Evolutionary conservation across 2,888 invertebrate genomes (phyloP), one percentile per base, ranked within the genome.

Genomic region (Lordiphosa andalusiaca): DNA sequence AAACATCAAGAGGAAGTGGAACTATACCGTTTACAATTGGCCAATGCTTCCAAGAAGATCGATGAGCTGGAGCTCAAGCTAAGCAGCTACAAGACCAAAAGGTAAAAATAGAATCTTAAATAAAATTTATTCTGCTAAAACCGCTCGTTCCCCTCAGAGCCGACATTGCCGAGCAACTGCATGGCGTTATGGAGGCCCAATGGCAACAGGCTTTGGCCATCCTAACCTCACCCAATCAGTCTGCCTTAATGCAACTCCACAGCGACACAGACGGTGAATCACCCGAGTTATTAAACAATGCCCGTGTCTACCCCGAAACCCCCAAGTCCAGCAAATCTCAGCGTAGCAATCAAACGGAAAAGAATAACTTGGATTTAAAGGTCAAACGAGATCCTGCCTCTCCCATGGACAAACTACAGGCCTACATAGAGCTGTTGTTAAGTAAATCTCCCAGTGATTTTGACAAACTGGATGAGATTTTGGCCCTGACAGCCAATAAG

Each of bases 1-100:
- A 95, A 95, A 77, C 95, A 95, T 67, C 92, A 90, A 73, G 95
- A 95, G 87, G 95, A 96, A 87, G 92, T 94, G 3, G 93, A 93
- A 66, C 84, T 95, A n/a, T 93, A 92, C 84, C 91, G 94, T 39
- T 89, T 95, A 53, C 94, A 94, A 77, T 87, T 95, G 23, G 92
- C 93, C 0, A 94, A 95, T 86, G 91, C 93, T 4, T 91, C 91
- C 6, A 93, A 94, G 81, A 93, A 92, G 78, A 92, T 93, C n/a
- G 90, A 92, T 3, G 90, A 92, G 30, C 89, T 94, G 5, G 93
- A 95, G 88, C 90, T 91, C 7, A 92, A 92, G 80, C 84, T 92
- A 1, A 83, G 72, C 53, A 69, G 77, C 7, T 90, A 88, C 60
- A 88, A 87, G 62, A 84, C 85, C 0, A 88, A 85, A 52, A 78